These are phyloP conservation scores for Ceratotherium simum DNA, from an alignment of 2,113 vertebrate species.

Conservation along the genomic window DNA sequence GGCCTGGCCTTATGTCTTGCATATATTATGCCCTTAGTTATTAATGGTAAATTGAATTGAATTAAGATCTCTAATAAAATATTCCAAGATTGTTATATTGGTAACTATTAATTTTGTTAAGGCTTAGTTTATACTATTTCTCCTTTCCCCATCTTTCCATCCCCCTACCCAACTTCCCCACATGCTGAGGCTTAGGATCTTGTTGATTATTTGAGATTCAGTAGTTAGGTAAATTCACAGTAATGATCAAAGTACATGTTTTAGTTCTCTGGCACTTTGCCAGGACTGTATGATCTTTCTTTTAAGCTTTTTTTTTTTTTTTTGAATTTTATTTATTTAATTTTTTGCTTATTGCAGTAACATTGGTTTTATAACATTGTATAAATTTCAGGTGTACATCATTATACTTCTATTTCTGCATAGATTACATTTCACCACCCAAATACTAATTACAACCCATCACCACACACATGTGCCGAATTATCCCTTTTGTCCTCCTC, in stretches of 20 bases:
- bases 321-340: too few species aligned
- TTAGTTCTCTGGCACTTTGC: neutral
- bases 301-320: too few species aligned
- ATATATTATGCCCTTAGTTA: neutral
- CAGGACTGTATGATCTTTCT: neutral
- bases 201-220: conserved; percentile 84
- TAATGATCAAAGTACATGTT: neutral
- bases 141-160: neutral
- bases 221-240: conserved; percentile 80
- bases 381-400: too few species aligned
- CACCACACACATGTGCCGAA: too few species aligned
- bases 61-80: neutral
- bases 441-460: too few species aligned
- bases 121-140: neutral
- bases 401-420: too few species aligned
- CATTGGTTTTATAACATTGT: too few species aligned
- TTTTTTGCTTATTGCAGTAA: too few species aligned
- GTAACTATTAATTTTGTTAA: neutral
- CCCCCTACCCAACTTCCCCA: conserved; percentile 83
- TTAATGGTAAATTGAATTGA: neutral
- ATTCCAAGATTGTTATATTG: neutral
- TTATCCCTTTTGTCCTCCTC: too few species aligned
- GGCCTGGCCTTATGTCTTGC: neutral
- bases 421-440: too few species aligned
- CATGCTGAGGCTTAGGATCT: conserved; percentile 84